These are phyloP conservation scores for Muscicapa adusta DNA, from an alignment of 2,113 vertebrate genomes.

Conservation along the genomic window DNA sequence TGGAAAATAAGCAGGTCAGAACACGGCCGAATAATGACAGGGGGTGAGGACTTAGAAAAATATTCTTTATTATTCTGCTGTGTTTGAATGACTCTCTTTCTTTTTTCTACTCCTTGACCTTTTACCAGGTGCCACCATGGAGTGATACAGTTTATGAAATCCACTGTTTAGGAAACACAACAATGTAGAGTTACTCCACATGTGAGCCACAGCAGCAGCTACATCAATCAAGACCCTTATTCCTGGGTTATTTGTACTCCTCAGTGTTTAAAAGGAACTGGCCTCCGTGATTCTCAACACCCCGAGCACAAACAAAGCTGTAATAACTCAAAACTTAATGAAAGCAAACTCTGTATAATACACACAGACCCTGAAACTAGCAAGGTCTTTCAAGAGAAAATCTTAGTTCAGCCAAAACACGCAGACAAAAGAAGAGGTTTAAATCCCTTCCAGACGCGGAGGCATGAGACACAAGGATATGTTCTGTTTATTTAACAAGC, in stretches of 20 bases:
- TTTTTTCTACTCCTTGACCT: neutral
- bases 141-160: neutral
- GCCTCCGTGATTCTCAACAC: neutral
- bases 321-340: conserved; percentile 39
- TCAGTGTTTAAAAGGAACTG: neutral
- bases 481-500: conserved; percentile 60
- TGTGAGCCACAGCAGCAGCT: neutral
- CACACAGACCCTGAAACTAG: conserved; percentile 6
- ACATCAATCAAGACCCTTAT: neutral
- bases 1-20: neutral
- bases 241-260: neutral
- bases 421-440: conserved; percentile 50
- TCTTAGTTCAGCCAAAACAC: conserved; percentile 35
- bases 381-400: conserved; percentile 47
- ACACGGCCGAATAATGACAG: neutral
- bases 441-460: conserved; percentile 32
- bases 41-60: neutral
- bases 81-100: neutral
- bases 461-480: conserved; percentile 41
- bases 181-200: neutral
- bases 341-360: conserved; percentile 22
- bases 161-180: neutral
- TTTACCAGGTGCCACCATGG: neutral
- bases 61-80: neutral
- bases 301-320: conserved; percentile 23